Conservation (phyloP, 2,113 vertebrate species). For the Ceratotherium simum region DNA sequence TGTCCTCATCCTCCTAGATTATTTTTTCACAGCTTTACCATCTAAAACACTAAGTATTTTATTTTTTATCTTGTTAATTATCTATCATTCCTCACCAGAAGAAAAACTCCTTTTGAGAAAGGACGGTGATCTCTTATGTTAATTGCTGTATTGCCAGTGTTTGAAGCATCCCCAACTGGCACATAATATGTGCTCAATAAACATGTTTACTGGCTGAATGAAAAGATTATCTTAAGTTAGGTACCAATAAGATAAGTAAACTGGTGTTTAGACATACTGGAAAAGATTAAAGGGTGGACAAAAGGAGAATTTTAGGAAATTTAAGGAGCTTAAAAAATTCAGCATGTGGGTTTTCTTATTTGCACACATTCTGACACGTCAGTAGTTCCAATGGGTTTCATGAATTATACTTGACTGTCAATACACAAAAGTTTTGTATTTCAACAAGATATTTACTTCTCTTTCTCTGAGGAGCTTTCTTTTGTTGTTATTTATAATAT, state of each 20-base stretch:
- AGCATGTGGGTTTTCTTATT: neutral
- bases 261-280: neutral
- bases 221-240: slow-evolving; percentile 21
- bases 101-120: neutral
- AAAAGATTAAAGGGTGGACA: neutral
- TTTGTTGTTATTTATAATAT: neutral
- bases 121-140: neutral
- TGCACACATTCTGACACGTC: neutral
- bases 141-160: neutral
- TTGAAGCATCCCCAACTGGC: neutral
- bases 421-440: neutral
- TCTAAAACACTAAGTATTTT: neutral
- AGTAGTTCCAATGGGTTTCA: neutral
- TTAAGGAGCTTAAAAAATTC: neutral
- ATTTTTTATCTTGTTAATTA: slow-evolving; percentile 18
- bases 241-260: neutral
- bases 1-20: neutral
- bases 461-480: neutral
- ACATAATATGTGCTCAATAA: neutral
- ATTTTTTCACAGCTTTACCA: neutral
- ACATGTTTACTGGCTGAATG: neutral
- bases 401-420: neutral
- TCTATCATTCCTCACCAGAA: neutral
- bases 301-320: neutral
- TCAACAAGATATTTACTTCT: slow-evolving; percentile 24